phyloP scores from a whole-genome alignment of 2,797 vertebrate species.

The Dicrostonyx torquatus region DNA sequence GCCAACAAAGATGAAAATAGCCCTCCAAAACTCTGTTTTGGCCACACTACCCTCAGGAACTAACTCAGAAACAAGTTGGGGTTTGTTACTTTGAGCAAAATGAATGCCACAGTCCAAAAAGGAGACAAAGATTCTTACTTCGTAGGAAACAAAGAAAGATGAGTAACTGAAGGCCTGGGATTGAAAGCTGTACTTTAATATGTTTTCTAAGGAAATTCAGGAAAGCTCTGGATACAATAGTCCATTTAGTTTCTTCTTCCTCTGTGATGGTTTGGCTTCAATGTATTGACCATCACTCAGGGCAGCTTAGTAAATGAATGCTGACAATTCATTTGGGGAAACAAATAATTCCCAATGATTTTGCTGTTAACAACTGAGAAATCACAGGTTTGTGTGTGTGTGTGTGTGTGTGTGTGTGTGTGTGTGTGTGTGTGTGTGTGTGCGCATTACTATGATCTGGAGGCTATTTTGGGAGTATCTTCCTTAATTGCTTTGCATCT shows the following conservation, averaged over 20 bases:
- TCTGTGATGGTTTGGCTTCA: not conserved
- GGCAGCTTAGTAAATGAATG: not conserved
- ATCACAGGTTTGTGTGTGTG: not conserved
- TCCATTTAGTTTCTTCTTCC: not conserved
- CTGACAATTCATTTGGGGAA: not conserved
- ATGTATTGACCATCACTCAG: not conserved
- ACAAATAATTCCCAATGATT: not conserved
- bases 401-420: not conserved
- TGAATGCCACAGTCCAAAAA: not conserved
- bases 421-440: not conserved
- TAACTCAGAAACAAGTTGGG: not conserved
- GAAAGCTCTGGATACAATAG: slow-evolving; percentile 26
- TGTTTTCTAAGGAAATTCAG: slow-evolving; percentile 38
- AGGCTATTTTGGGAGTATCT: not conserved
- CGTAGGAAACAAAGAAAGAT: slow-evolving; percentile 14
- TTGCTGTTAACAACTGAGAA: not conserved
- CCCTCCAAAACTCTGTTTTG: not conserved
- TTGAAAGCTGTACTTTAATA: slow-evolving; percentile 45
- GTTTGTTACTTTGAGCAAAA: not conserved
- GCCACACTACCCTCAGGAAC: not conserved
- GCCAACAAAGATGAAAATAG: not conserved
- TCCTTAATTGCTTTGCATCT: not conserved
- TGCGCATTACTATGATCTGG: too few species aligned
- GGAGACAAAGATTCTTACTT: slow-evolving; percentile 46
- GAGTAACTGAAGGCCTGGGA: not conserved